Percentiles rank a stretch among this genome's conserved stretches.
Conservation (phyloP, 2,113 vertebrate species). For the Tenrec ecaudatus region DNA sequence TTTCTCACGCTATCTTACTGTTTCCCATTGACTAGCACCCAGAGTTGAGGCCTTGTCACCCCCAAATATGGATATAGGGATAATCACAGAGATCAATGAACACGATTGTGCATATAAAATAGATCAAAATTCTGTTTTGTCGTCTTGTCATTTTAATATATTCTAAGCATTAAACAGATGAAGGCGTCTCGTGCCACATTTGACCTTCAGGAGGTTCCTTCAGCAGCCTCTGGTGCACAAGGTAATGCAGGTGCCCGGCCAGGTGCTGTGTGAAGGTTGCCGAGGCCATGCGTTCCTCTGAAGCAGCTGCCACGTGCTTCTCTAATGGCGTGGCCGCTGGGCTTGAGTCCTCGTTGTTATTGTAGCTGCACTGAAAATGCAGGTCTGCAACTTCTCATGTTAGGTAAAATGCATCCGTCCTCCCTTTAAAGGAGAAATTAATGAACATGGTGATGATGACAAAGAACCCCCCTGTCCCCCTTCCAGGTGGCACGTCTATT, state of each 20-base stretch:
- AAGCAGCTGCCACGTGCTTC: background rate
- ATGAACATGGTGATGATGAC: background rate
- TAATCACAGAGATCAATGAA: background rate
- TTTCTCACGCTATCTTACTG: background rate
- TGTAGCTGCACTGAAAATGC: too few relatives aligned
- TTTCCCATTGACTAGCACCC: background rate
- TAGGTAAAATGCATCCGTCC: background rate
- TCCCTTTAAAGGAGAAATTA: background rate
- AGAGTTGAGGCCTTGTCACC: background rate
- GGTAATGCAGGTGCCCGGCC: background rate
- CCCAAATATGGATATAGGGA: background rate
- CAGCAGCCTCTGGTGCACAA: background rate
- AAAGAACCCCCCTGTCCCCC: background rate
- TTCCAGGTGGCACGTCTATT: background rate
- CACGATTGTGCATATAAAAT: background rate
- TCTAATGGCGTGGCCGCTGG: background rate
- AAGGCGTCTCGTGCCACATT: background rate
- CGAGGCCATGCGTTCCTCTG: too few relatives aligned
- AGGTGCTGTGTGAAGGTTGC: background rate
- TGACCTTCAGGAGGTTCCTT: slow-evolving; percentile 3
- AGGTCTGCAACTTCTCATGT: background rate
- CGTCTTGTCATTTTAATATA: slow-evolving; percentile 24
- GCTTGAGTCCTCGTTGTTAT: background rate
- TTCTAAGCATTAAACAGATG: background rate
- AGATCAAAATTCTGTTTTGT: background rate